Evolutionary conservation across 2,113 vertebrate genomes (phyloP).

Genomic region (Psilopsiagon aurifrons): DNA sequence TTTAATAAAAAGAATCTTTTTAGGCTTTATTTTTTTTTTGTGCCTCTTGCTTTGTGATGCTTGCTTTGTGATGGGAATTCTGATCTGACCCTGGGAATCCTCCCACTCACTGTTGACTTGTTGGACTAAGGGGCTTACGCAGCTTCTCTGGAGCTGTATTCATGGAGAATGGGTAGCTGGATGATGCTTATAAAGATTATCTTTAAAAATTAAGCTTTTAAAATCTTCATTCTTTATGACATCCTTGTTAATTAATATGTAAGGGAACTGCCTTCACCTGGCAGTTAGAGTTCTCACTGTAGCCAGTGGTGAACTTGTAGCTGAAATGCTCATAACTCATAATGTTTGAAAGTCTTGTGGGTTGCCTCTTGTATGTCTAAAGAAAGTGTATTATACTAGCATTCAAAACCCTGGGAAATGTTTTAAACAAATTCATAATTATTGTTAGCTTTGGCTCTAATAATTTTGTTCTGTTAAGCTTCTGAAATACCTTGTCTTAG

Average conservation of each 20-base stretch:
- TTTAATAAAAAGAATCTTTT: not conserved
- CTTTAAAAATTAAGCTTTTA: not conserved
- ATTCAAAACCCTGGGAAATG: not conserved
- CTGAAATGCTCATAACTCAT: not conserved
- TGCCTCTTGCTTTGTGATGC: not conserved
- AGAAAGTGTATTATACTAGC: not conserved
- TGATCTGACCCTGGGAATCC: not conserved
- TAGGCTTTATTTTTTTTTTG: not conserved
- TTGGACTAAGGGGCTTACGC: not conserved
- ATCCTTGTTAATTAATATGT: not conserved
- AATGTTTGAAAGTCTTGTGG: not conserved
- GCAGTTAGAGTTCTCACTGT: not conserved
- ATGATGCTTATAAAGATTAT: not conserved
- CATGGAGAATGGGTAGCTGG: not conserved
- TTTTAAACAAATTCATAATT: constrained; percentile 21
- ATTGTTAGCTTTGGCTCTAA: constrained; percentile 9
- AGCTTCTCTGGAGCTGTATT: not conserved
- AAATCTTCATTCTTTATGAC: not conserved
- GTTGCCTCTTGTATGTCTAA: not conserved
- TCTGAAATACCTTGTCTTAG: constrained; percentile 28
- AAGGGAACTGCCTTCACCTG: not conserved
- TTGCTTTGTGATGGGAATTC: not conserved
- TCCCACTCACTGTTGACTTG: not conserved
- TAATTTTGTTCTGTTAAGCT: not conserved
- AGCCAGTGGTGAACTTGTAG: not conserved